Evolutionary conservation across 2,113 vertebrate species (phyloP), one percentile per base, ranked within the genome.

Genomic region (Cephalophus harveyi): DNA sequence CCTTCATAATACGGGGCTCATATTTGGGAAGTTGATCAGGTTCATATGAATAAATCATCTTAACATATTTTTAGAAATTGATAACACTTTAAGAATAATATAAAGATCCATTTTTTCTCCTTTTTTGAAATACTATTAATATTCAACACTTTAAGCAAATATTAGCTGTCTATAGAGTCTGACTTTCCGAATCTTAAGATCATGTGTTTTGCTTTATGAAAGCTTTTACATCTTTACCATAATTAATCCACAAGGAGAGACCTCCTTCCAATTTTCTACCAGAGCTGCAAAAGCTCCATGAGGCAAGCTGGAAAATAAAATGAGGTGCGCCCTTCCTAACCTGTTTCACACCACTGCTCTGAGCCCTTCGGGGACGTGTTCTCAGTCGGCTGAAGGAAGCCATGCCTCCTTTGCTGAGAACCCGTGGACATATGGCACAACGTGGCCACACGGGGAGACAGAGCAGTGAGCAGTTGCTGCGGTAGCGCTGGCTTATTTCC

Each of bases 401-500:
- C 76, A 81, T 87, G 93, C 59, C 86, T 95, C 87, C 98, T 98
- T 97, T 90, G 57, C 96, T 79, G 94, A 96, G 98, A 98, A 97
- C 98, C 97, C 95, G 0, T 91, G 97, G 98, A 94, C 99, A 99
- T 98, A 98, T 98, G 98, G 98, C 98, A 84, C 96, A 97, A 97
- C 97, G 97, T 93, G 94, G 98, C 98, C 98, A 97, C 98, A 96
- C 60, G 98, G 98, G 78, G 95, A 98, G 98, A 99, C 98, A 98
- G 98, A 98, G 97, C 98, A 98, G 98, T 99, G 99, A 99, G 99
- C 98, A 98, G 98, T 98, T 97, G 97, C 98, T 97, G 98, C 96
- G 62, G 98, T 97, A 96, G 98, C 98, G 98, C 98, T 98, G 98
- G 99, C 99, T 99, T 98, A 98, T 98, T 99, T 99, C 99, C 99